phyloP scores from a whole-genome alignment of 2,888 invertebrate genomes.

The Lamellibrachia columna region DNA sequence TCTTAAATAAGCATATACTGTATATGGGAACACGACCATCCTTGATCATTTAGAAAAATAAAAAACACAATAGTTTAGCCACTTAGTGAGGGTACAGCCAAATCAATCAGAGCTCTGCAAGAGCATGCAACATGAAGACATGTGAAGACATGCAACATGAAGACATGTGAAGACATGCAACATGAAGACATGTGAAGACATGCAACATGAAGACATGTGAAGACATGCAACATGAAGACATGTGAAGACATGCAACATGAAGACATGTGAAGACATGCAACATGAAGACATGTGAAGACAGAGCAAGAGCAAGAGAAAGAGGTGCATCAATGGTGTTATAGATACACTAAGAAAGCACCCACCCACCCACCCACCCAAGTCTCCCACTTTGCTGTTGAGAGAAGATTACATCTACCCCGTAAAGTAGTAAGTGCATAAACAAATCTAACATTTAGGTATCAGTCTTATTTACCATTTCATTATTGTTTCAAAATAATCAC shows the following conservation, averaged over 20 bases:
- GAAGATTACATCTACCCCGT: neutral
- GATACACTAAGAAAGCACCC: neutral
- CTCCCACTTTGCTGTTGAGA: neutral
- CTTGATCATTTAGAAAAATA: neutral
- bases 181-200: neutral
- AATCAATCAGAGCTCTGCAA: neutral
- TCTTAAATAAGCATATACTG: no score
- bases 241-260: neutral
- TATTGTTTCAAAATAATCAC: no score
- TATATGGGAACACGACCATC: neutral
- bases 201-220: neutral
- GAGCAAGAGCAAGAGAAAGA: neutral
- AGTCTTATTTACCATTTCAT: neutral
- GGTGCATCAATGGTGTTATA: neutral
- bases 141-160: neutral
- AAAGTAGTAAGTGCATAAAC: neutral
- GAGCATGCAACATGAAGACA: neutral
- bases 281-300: neutral
- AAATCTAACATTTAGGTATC: neutral
- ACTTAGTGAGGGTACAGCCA: neutral
- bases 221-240: neutral
- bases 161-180: neutral
- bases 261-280: neutral
- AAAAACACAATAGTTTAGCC: neutral
- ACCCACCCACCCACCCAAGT: neutral